These are phyloP conservation scores for Diabrotica undecimpunctata DNA, from an alignment of 1,140 invertebrate genomes.

Conservation along the genomic window DNA sequence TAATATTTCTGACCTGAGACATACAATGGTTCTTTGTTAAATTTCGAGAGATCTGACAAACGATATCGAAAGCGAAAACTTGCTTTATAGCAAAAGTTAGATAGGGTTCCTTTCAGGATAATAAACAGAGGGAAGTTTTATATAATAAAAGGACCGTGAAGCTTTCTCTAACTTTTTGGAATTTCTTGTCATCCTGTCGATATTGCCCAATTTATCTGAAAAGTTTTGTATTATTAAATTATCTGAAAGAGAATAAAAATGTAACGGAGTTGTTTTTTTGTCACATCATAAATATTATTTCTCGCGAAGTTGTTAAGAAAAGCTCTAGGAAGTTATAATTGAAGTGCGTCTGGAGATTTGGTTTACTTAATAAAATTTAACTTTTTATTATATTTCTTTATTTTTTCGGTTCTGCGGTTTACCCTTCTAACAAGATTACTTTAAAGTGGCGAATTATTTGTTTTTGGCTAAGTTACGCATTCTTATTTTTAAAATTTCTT, in stretches of 20 bases:
- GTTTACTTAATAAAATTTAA: neutral
- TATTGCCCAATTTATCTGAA: conserved; percentile 7
- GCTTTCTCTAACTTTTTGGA: neutral
- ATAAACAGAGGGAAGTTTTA: conserved; percentile 11
- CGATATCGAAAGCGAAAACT: conserved; percentile 17
- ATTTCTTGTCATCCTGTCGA: conserved; percentile 6
- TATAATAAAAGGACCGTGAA: conserved; percentile 10
- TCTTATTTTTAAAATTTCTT: no score
- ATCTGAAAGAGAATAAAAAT: conserved; percentile 1
- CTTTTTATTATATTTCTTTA: neutral
- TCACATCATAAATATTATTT: conserved; percentile 3
- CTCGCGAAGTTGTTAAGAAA: neutral
- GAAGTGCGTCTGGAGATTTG: neutral
- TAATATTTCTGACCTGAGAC: no score
- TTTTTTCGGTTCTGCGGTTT: no score
- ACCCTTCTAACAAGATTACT: no score
- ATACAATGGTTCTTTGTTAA: neutral
- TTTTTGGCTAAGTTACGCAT: no score
- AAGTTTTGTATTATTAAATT: conserved; percentile 5
- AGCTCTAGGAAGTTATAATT: neutral
- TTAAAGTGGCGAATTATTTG: no score
- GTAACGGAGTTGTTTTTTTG: neutral
- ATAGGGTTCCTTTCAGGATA: conserved; percentile 7
- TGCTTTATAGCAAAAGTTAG: conserved; percentile 11
- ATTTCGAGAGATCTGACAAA: conserved; percentile 12